These are phyloP conservation scores for Aphelenchoides besseyi DNA, from an alignment of 1,140 invertebrate genomes.

Conservation along the genomic window DNA sequence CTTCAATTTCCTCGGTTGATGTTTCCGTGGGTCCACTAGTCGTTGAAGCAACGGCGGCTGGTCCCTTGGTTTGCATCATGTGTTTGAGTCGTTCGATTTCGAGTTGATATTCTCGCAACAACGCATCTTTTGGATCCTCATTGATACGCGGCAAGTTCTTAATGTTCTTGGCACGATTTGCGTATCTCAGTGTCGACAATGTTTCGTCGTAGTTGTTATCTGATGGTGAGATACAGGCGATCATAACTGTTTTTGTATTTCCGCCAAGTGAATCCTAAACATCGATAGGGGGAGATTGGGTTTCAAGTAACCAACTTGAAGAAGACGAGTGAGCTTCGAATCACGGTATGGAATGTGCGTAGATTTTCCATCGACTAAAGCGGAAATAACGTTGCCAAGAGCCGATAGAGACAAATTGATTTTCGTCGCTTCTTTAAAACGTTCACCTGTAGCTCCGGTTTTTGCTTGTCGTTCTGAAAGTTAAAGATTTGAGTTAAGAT, in stretches of 20 bases:
- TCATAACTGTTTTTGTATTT: conserved; percentile 94
- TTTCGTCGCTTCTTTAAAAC: conserved; percentile 88
- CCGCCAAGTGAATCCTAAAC: conserved; percentile 79
- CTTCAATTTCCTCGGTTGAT: conserved; percentile 60
- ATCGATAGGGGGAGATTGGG: neutral
- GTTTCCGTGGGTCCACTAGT: neutral
- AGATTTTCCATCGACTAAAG: conserved; percentile 79
- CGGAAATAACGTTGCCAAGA: conserved; percentile 89
- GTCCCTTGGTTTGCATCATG: conserved; percentile 30
- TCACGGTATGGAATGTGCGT: conserved; percentile 83
- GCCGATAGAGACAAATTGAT: conserved; percentile 90
- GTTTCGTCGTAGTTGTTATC: conserved; percentile 79
- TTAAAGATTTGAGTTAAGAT: too few species aligned
- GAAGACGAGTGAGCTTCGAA: conserved; percentile 83
- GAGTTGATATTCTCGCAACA: conserved; percentile 79
- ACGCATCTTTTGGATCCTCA: conserved; percentile 85
- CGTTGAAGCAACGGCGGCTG: neutral
- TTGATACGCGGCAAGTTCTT: conserved; percentile 91
- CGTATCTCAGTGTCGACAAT: conserved; percentile 73
- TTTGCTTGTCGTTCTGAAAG: conserved; percentile 65
- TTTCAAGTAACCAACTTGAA: conserved; percentile 69
- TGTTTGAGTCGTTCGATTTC: conserved; percentile 83
- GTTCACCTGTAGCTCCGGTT: conserved; percentile 82
- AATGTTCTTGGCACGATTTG: conserved; percentile 82
- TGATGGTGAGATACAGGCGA: conserved; percentile 81